Evolutionary conservation across 2,888 invertebrate species (phyloP), one percentile per base, ranked within the genome.

Genomic region (Labia minor): DNA sequence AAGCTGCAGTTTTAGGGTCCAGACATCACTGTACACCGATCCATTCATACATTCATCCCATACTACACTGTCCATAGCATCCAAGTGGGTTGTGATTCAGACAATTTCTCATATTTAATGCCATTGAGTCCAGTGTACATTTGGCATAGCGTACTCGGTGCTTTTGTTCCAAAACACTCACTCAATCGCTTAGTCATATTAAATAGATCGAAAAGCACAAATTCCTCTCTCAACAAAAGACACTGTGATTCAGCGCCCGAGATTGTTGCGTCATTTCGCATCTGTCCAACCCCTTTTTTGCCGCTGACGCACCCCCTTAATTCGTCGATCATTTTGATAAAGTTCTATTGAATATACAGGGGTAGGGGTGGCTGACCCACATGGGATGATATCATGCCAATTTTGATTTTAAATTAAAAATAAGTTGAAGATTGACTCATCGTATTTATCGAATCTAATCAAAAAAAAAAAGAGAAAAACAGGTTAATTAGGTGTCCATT

Each of bases 131-230:
- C 49, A 8, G 6, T 26, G 26, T 26, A 26, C 49, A 49, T 16
- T 49, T 4, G 49, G 49, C 26, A 26, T 26, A 26, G 3, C 26
- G 26, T 26, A n/a, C n/a, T 26, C 26, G 26, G 26, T 26, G 26
- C 26, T 8, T 26, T 26, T 26, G 3, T 3, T 26, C 26, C 26
- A 6, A 49, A 11, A 49, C 49, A 49, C 49, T n/a, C 49, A 49
- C 49, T 49, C 49, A 14, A 16, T 26, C 26, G 49, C 49, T 49
- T 49, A 49, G 49, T 49, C 49, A 49, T 49, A 49, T 49, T 49
- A 49, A 49, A 49, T 49, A 49, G 49, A 49, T 49, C 49, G 49
- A 49, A 49, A 49, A 49, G 49, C 49, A 49, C 49, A 49, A 49
- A 49, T 49, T 49, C 49, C 16, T 49, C n/a, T 10, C 14, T 14